phyloP scores from a whole-genome alignment of 2,113 vertebrate genomes.

The Urocolius indicus region DNA sequence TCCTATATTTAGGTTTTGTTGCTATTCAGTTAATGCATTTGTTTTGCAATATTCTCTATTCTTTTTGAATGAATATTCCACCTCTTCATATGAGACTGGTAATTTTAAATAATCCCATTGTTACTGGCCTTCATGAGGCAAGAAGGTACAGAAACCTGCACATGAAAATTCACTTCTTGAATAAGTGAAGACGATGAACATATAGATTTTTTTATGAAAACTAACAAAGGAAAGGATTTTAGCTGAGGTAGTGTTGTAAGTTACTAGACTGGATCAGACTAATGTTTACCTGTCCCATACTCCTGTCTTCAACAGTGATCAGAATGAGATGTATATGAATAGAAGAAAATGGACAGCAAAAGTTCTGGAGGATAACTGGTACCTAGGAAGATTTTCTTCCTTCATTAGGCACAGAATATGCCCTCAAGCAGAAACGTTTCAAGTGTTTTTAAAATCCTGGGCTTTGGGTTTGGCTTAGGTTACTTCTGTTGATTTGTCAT shows the following conservation, averaged over 20 bases:
- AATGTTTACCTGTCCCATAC: background rate
- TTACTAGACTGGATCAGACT: background rate
- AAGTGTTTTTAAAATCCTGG: background rate
- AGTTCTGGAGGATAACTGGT: background rate
- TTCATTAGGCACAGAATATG: background rate
- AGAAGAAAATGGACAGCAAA: background rate
- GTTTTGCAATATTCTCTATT: conserved; percentile 12
- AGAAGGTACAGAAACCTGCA: background rate
- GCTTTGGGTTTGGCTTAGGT: background rate
- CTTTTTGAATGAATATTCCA: background rate
- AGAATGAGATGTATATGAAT: background rate
- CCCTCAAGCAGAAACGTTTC: background rate
- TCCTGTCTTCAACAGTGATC: background rate
- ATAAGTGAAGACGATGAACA: background rate
- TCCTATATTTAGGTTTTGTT: background rate
- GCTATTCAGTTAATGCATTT: background rate
- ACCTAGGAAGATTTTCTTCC: background rate
- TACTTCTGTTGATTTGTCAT: background rate
- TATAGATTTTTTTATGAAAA: background rate
- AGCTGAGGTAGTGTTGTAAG: background rate
- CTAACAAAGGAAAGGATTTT: background rate
- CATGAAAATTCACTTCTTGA: background rate
- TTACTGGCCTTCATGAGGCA: background rate
- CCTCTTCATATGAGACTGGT: background rate
- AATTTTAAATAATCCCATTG: background rate